These are phyloP conservation scores for Climacteris rufus DNA, from an alignment of 2,113 vertebrate species.

Conservation along the genomic window DNA sequence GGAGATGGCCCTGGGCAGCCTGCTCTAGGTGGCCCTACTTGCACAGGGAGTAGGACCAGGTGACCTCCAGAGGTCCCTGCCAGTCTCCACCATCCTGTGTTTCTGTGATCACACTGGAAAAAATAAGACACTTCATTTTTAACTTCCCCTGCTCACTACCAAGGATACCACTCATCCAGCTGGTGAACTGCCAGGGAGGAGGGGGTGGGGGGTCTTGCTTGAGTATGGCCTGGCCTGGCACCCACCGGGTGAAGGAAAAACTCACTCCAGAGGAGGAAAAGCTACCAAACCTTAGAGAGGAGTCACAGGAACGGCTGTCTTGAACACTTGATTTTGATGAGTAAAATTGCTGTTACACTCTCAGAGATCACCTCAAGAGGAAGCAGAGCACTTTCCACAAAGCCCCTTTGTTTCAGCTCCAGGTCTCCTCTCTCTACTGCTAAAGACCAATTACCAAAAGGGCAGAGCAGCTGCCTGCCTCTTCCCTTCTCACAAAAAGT, in stretches of 20 bases:
- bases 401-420: neutral
- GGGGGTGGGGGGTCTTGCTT: neutral
- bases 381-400: neutral
- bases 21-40: neutral
- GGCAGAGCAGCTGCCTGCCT: neutral
- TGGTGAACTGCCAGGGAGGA: neutral
- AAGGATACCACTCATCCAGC: neutral
- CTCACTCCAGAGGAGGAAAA: neutral
- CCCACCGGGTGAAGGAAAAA: rapidly evolving
- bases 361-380: neutral
- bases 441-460: neutral
- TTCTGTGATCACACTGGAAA: neutral
- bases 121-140: neutral
- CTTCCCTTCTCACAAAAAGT: neutral
- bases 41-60: neutral
- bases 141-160: neutral
- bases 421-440: neutral
- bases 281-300: neutral
- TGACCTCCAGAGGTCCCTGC: neutral
- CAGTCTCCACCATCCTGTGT: neutral
- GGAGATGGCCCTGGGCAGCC: neutral
- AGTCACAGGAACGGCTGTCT: neutral
- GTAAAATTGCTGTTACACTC: neutral
- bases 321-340: neutral
- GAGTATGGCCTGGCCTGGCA: neutral